Conservation (phyloP, 2,888 invertebrate species). For the Tenthredo livida region DNA sequence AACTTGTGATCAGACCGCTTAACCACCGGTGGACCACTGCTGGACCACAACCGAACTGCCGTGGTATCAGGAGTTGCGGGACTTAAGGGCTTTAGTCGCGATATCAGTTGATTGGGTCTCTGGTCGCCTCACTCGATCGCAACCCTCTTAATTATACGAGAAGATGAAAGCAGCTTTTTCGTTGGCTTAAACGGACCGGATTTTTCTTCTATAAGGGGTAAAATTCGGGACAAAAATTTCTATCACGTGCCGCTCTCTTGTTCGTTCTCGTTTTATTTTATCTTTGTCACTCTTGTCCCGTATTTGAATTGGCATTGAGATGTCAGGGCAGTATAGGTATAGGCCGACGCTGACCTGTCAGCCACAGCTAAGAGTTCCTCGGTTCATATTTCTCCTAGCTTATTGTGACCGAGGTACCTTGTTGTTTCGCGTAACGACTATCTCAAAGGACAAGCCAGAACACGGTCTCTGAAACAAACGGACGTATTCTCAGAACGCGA, state of each 20-base stretch:
- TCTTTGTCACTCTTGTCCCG: neutral
- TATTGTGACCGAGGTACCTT: conserved; percentile 25
- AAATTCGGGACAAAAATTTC: neutral
- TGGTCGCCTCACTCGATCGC: conserved; percentile 51
- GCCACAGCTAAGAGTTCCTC: neutral
- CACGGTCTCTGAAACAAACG: neutral
- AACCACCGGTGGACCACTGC: conserved; percentile 72
- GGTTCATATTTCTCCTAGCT: conserved; percentile 34
- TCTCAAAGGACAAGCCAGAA: conserved; percentile 7
- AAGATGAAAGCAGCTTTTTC: conserved; percentile 41
- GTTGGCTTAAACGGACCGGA: neutral
- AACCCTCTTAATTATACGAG: conserved; percentile 47
- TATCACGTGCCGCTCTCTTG: neutral
- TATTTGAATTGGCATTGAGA: neutral
- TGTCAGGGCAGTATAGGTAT: neutral
- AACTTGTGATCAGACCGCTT: conserved; percentile 77
- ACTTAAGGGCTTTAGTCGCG: conserved; percentile 73
- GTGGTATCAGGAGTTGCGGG: conserved; percentile 76
- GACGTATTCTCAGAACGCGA: conserved; percentile 24
- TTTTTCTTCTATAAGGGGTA: conserved; percentile 1
- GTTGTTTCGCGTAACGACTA: conserved; percentile 26
- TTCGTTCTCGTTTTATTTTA: neutral
- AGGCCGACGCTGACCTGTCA: conserved; percentile 13
- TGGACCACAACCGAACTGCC: conserved; percentile 52
- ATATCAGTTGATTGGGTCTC: conserved; percentile 78